Base-by-base conservation (phyloP, 2,113 vertebrate species). In the Salvelinus alpinus region DNA sequence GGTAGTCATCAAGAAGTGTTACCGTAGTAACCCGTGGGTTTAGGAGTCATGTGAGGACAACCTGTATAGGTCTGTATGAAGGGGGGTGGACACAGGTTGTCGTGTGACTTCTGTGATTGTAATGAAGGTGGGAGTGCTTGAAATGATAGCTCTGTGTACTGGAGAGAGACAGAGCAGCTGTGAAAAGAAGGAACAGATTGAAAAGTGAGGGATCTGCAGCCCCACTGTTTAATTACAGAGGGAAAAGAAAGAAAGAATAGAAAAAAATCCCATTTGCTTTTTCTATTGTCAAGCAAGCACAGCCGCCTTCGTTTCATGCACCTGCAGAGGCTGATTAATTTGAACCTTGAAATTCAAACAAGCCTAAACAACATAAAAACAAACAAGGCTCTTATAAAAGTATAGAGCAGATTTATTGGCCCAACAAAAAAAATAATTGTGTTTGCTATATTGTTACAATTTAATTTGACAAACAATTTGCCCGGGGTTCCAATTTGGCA, bases 181-280 rank as follows among this genome's bases (percentile, higher is more conserved):
- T 47, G 47, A 47, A 76, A 44, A 44, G 38, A 44, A 14, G 48
- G 59, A 34, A 65, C n/a, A 76, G 77, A 86, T 73, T 81, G 76
- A 80, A 83, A 81, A 84, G 75, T 85, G 75, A 71, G 82, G 67
- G 75, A 86, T 87, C 83, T 79, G 77, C 76, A 80, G 84, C 77
- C 85, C 76, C 77, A 73, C 83, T 80, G 78, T 83, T 82, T 88
- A 80, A 85, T 84, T 85, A 78, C 67, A 11, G 38, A 44, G 60
- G 54, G 66, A 83, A 72, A 48, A 54, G 38, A 44, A 44, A 44
- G 38, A 44, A 44, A 44, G 7, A 80, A 85, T 67, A 38, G 59
- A 80, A 7, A 34, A 87, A 85, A 88, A 87, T 88, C 80, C 81
- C 82, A 87, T 90, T 87, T 82, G 73, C 78, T 81, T 22, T 84